Evolutionary conservation across 2,113 vertebrate species (phyloP).

Genomic region (Phalacrocorax pelagicus): DNA sequence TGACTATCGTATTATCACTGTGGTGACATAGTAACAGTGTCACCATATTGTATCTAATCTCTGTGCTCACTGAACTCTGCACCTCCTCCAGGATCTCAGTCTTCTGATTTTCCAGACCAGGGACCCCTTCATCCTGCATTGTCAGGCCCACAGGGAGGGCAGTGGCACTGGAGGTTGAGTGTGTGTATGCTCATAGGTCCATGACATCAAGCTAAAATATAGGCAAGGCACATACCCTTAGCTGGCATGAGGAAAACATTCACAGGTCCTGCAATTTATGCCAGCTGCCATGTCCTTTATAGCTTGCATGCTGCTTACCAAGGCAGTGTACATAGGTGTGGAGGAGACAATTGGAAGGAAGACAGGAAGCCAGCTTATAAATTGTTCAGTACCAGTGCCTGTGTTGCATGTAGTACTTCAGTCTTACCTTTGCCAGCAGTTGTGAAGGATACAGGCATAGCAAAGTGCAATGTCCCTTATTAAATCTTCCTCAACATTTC

Average conservation of each 20-base stretch:
- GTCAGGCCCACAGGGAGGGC: neutral
- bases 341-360: neutral
- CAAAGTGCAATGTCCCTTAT: neutral
- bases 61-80: neutral
- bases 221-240: neutral
- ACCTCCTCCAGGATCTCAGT: neutral
- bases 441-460: neutral
- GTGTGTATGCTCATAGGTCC: neutral
- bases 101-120: neutral
- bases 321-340: neutral
- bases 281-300: neutral
- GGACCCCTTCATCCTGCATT: neutral
- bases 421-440: neutral
- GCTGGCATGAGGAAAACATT: neutral
- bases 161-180: neutral
- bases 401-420: neutral
- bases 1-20: neutral
- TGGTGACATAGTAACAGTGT: neutral
- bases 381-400: neutral
- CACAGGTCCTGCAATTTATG: neutral
- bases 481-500: neutral
- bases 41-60: neutral
- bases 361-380: neutral
- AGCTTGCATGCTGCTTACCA: neutral
- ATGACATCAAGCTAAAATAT: neutral